Evolutionary conservation across 2,113 vertebrate genomes (phyloP), one percentile per base, ranked within the genome.

Genomic region (Lamprotornis superbus): DNA sequence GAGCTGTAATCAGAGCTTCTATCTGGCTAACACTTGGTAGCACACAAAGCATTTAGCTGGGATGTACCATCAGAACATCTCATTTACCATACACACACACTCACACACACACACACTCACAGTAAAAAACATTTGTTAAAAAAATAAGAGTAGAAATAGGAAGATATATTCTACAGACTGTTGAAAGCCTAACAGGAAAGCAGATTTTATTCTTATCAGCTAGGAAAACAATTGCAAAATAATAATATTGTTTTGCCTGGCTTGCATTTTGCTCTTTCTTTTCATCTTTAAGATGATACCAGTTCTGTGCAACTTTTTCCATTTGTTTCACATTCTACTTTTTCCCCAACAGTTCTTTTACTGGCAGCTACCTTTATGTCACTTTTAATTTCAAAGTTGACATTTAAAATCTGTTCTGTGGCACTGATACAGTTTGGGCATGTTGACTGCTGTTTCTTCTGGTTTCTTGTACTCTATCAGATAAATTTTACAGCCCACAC

Each of bases 121-220:
- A 79, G n/a, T 21, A 65, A 80, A 92, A 94, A 49, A 37, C 14
- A 53, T 49, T 75, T 3, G 0, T 53, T 82, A 75, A 46, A 75
- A 47, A 92, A 94, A 39, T 39, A 89, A 64, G 56, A 84, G 52
- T 68, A 71, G 52, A 87, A 94, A 64, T 79, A 35, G 15, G 47
- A 91, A 87, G 56, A 81, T 87, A 81, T 89, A 81, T 90, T 68
- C 77, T 92, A 77, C 76, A 92, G 24, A 65, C 55, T 70, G 31
- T 47, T 86, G 86, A 89, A 94, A 92, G 86, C n/a, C 49, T 56
- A 95, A 77, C 22, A 94, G 86, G 39, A 93, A 93, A 87, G 50
- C 55, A 92, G 52, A 86, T 89, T 96, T 93, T 88, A 92, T 46
- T 95, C 76, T 94, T 94, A 96, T 94, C 76, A 90, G 76, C 68